phyloP scores from a whole-genome alignment of 2,113 vertebrate genomes.

The Acanthochromis polyacanthus region DNA sequence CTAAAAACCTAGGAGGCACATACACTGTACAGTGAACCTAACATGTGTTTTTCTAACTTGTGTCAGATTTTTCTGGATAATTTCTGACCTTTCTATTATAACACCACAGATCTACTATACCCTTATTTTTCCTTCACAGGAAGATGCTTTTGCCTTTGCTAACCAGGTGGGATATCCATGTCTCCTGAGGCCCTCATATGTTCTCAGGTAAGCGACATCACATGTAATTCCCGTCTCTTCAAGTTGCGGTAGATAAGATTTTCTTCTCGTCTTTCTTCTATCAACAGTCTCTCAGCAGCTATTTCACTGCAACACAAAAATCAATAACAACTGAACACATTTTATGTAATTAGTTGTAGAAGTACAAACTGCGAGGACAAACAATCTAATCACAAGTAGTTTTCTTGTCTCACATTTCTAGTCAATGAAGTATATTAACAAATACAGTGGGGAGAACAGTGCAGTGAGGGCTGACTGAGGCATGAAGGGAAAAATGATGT shows the following conservation, averaged over 20 bases:
- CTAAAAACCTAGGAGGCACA: slow-evolving; percentile 74
- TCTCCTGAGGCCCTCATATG: slow-evolving; percentile 94
- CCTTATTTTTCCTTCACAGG: slow-evolving; percentile 80
- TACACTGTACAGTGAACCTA: slow-evolving; percentile 34
- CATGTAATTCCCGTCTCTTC: background rate
- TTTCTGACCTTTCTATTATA: background rate
- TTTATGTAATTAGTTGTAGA: background rate
- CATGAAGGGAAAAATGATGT: background rate
- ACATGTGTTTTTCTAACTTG: too few species aligned
- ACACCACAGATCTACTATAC: background rate
- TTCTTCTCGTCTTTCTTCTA: background rate
- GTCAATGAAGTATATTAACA: slow-evolving; percentile 1
- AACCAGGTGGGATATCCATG: slow-evolving; percentile 92
- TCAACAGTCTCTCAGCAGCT: background rate
- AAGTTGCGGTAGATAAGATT: background rate
- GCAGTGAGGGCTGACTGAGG: background rate
- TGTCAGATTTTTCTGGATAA: too few species aligned
- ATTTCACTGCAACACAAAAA: background rate
- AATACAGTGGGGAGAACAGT: background rate
- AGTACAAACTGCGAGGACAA: background rate
- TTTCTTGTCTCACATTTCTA: background rate
- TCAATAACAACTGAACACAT: background rate
- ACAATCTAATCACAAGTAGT: background rate
- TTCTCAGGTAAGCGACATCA: slow-evolving; percentile 89
- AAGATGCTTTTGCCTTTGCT: slow-evolving; percentile 91